Percentiles rank a stretch among this genome's conserved stretches.
These are phyloP conservation scores for Microplitis mediator DNA, from an alignment of 1,140 invertebrate genomes.

Conservation along the genomic window DNA sequence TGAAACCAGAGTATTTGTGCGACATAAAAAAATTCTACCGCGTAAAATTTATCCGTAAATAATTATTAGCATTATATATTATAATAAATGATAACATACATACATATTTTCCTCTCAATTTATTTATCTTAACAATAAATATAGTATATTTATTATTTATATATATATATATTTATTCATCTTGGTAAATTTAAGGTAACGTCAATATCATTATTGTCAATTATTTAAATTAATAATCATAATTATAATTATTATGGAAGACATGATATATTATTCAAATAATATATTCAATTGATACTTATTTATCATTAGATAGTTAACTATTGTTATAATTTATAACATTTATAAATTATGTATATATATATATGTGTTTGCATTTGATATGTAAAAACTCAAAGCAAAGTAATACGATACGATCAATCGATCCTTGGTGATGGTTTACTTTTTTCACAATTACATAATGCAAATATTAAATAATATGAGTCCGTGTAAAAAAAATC, in stretches of 20 bases:
- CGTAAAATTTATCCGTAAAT: background rate
- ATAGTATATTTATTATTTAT: background rate
- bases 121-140: conserved; percentile 17
- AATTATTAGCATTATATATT: background rate
- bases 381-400: too few relatives aligned
- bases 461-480: too few relatives aligned
- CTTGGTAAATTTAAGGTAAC: too few relatives aligned
- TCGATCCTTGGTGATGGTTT: background rate
- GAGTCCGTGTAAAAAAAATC: too few relatives aligned
- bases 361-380: background rate
- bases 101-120: background rate
- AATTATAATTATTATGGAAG: too few relatives aligned
- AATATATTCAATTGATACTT: conserved; percentile 1
- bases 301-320: background rate
- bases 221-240: too few relatives aligned
- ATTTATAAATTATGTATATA: too few relatives aligned
- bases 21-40: background rate
- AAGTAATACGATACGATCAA: too few relatives aligned
- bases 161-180: too few relatives aligned
- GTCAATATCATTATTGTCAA: too few relatives aligned
- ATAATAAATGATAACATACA: background rate
- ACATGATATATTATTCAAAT: background rate
- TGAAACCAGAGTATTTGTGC: background rate
- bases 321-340: too few relatives aligned
- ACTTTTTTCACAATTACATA: background rate